These are phyloP conservation scores for Syngnathus typhle DNA, from an alignment of 2,113 vertebrate species.

Conservation along the genomic window DNA sequence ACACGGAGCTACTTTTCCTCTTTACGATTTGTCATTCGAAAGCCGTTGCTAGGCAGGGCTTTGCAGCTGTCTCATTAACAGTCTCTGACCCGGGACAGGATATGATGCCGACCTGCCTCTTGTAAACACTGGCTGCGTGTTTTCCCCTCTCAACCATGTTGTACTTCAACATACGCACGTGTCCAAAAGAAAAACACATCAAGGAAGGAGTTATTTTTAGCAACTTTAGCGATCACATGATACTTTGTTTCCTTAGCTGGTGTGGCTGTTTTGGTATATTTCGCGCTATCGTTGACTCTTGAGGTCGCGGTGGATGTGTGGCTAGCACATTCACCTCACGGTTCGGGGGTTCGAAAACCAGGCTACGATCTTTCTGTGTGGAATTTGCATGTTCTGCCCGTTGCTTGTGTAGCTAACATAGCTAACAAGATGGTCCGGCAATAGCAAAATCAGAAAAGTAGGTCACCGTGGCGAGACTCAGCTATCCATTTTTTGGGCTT, in stretches of 20 bases:
- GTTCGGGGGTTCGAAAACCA: too few relatives aligned
- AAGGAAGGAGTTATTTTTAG: slow-evolving; percentile 39
- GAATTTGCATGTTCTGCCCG: too few relatives aligned
- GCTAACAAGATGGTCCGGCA: too few relatives aligned
- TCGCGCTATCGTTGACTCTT: neutral
- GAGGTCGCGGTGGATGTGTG: neutral
- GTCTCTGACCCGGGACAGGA: slow-evolving; percentile 61
- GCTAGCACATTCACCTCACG: neutral
- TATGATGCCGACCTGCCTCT: slow-evolving; percentile 66
- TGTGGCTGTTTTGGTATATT: neutral
- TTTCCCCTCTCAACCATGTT: slow-evolving; percentile 54
- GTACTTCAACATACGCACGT: slow-evolving; percentile 42
- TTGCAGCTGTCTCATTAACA: slow-evolving; percentile 60
- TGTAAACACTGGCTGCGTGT: slow-evolving; percentile 62
- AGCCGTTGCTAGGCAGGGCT: slow-evolving; percentile 38
- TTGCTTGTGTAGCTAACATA: too few relatives aligned
- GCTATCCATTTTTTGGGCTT: too few relatives aligned
- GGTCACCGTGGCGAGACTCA: too few relatives aligned
- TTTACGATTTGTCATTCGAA: slow-evolving; percentile 40
- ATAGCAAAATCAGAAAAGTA: too few relatives aligned
- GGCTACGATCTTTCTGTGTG: too few relatives aligned
- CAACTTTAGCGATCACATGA: neutral
- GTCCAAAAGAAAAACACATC: slow-evolving; percentile 54
- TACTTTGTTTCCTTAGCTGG: slow-evolving; percentile 5
- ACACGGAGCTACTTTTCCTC: neutral